Evolutionary conservation across 1,140 invertebrate genomes (phyloP).

Genomic region (Drosophila tropicalis): DNA sequence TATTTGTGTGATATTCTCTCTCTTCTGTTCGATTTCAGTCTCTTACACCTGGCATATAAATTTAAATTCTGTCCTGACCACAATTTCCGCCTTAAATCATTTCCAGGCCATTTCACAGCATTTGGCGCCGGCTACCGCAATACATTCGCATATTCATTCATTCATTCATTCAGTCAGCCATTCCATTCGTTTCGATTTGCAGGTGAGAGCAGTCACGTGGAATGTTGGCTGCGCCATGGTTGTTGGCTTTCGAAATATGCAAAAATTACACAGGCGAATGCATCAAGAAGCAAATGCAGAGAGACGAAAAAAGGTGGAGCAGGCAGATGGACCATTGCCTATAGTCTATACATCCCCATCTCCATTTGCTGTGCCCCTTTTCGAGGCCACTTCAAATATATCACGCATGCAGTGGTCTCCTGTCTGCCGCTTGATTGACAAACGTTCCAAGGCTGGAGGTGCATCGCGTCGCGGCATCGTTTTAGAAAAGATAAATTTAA

Average conservation of each 20-base stretch:
- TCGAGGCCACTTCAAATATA: constrained; percentile 76
- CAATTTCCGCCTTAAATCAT: constrained; percentile 80
- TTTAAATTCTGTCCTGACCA: constrained; percentile 73
- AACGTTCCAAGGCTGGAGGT: constrained; percentile 60
- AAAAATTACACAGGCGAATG: constrained; percentile 77
- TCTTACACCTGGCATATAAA: constrained; percentile 69
- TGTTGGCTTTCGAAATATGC: constrained; percentile 66
- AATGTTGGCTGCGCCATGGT: constrained; percentile 59
- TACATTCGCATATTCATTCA: constrained; percentile 49
- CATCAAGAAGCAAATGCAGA: constrained; percentile 37
- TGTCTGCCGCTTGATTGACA: constrained; percentile 72
- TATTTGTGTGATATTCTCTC: constrained; percentile 18
- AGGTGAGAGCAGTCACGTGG: constrained; percentile 77
- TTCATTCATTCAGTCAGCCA: constrained; percentile 31
- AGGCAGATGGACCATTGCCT: not conserved
- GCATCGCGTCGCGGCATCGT: constrained; percentile 52
- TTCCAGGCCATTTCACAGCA: constrained; percentile 79
- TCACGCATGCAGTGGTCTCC: constrained; percentile 66
- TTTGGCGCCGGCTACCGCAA: constrained; percentile 69
- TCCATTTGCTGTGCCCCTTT: not conserved
- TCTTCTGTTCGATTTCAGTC: not conserved
- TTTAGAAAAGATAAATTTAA: constrained; percentile 81
- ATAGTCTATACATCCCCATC: not conserved
- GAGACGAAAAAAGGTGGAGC: not conserved
- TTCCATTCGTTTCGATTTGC: constrained; percentile 68